A percentile compares a stretch with the other conserved stretches of the same genome.
Evolutionary conservation across 2,797 vertebrate genomes (phyloP).

Genomic region (Sandelia bainsii): DNA sequence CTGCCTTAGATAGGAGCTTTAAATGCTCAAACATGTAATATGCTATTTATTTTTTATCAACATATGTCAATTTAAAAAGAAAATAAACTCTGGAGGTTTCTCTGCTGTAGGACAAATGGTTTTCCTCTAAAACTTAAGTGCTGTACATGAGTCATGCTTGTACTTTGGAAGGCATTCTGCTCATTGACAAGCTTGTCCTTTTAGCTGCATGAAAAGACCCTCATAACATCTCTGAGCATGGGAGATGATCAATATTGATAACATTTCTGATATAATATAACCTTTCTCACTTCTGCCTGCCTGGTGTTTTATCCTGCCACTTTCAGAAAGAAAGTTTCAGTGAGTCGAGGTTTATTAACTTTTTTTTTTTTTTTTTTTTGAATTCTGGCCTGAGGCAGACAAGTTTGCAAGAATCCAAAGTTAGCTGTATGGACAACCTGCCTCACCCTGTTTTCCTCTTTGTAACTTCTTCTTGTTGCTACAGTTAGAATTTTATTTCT

Average conservation of each 20-base stretch:
- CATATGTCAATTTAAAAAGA: background rate
- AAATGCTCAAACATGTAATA: background rate
- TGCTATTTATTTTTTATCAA: background rate
- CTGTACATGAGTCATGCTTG: constrained; percentile 13
- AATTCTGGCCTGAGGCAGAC: constrained; percentile 52
- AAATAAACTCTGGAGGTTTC: background rate
- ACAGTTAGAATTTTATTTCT: constrained; percentile 33
- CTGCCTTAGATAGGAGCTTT: background rate
- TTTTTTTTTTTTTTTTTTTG: background rate
- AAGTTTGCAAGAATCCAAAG: constrained; percentile 56
- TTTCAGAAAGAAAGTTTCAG: constrained; percentile 57
- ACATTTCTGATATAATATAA: constrained; percentile 50
- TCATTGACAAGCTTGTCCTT: constrained; percentile 30
- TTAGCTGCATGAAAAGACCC: constrained; percentile 46
- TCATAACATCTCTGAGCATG: constrained; percentile 38
- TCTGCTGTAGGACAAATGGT: background rate
- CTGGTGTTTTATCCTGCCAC: constrained; percentile 49
- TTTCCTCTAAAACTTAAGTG: constrained; percentile 7
- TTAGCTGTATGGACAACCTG: constrained; percentile 38
- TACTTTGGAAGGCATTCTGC: constrained; percentile 14
- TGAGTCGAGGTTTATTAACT: constrained; percentile 67
- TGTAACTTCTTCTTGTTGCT: constrained; percentile 39
- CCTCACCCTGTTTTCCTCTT: constrained; percentile 14
- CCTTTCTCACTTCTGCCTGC: constrained; percentile 46
- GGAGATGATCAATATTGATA: constrained; percentile 62